phyloP scores from a whole-genome alignment of 2,797 vertebrate genomes.

The Halcyon badia region DNA sequence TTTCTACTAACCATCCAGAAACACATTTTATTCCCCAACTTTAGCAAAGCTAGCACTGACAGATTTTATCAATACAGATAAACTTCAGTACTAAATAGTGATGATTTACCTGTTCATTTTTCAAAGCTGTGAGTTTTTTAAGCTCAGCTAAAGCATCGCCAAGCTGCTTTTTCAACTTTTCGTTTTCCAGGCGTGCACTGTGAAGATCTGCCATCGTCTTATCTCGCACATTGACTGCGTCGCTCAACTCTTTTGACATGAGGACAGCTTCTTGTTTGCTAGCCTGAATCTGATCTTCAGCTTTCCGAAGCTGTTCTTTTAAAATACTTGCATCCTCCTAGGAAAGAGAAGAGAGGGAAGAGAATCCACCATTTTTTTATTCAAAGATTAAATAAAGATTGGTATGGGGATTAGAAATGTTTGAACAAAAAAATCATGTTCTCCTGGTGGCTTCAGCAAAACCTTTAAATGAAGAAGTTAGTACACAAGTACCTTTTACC shows the following conservation, averaged over 20 bases:
- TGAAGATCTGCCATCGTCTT: slow-evolving; percentile 96
- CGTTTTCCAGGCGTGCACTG: slow-evolving; percentile 89
- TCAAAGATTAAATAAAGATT: neutral
- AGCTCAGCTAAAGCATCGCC: slow-evolving; percentile 86
- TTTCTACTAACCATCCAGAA: neutral
- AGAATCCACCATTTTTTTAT: neutral
- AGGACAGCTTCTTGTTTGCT: slow-evolving; percentile 91
- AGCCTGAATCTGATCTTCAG: slow-evolving; percentile 94
- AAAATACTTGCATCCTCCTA: slow-evolving; percentile 88
- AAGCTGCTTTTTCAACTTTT: slow-evolving; percentile 89
- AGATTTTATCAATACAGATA: neutral
- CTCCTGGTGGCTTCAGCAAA: neutral
- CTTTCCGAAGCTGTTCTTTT: slow-evolving; percentile 94
- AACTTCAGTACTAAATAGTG: neutral
- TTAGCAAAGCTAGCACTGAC: neutral
- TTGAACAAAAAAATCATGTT: neutral
- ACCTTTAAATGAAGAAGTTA: neutral
- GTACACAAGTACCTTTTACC: neutral
- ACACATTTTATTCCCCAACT: neutral
- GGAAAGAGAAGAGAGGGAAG: neutral
- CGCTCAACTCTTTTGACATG: slow-evolving; percentile 92
- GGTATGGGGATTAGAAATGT: neutral
- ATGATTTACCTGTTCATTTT: slow-evolving; percentile 80
- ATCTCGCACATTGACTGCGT: slow-evolving; percentile 92
- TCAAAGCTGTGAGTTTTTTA: slow-evolving; percentile 79